Base-by-base conservation (phyloP, 2,888 invertebrate species). In the Matsumyia berberina region DNA sequence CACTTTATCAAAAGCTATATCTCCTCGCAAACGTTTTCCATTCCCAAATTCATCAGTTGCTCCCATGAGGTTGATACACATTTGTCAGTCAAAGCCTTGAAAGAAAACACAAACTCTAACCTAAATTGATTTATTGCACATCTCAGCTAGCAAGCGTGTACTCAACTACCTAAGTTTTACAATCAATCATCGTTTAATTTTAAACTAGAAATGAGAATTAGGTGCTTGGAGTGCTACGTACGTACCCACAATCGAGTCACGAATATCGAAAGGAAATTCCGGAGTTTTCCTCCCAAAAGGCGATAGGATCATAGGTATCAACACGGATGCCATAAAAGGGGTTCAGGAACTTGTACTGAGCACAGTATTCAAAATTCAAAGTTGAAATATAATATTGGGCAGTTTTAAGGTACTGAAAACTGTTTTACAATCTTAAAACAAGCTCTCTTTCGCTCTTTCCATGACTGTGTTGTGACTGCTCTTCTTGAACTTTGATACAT, bases 171-270 rank as follows among this genome's bases (percentile, higher is more conserved):
- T 11, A 17, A 55, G 33, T 35, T 31, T 35, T 33, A 11, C 60
- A 60, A 60, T 60, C 29, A 15, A 60, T 60, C 42, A 58, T 58
- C 37, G 5, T 60, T 60, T 29, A 60, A 15, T 39, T 44, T 42
- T 60, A 31, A 42, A 39, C 12, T 58, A 12, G 24, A 42, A 57
- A 44, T 31, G 60, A 31, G 15, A 29, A 24, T 53, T 53, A 33
- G 12, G 58, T 7, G 31, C 29, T 2, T 19, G 31, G 1, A 9
- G n/a, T 29, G 5, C 5, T 6, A 9, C 46, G 19, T 24, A 24
- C 24, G 24, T 24, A 24, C 1, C 24, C 24, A 4, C 12, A 7
- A 12, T 7, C 1, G n/a, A n/a, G n/a, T n/a, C n/a, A n/a, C n/a
- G n/a, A n/a, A n/a, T n/a, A n/a, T n/a, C n/a, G n/a, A 24, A 49